Base-by-base conservation (phyloP, 2,797 vertebrate genomes). In the Apogon hyalosoma region DNA sequence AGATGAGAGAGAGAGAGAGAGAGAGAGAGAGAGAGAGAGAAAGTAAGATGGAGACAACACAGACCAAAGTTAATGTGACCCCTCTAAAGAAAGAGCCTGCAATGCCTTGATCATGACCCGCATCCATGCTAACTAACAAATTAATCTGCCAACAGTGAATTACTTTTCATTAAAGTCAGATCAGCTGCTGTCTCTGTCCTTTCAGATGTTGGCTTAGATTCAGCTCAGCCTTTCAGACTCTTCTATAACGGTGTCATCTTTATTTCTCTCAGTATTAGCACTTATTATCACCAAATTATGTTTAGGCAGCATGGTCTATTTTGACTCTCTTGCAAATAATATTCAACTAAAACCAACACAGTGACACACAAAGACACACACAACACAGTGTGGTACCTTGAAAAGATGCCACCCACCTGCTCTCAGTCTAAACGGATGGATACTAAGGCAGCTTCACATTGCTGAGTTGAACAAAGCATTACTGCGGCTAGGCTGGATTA, bases 131-230 rank as follows among this genome's bases (percentile, higher is more conserved):
- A 64, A n/a, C 56, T 64, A 64, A 77, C 57, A 77, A 54, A 68
- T 69, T 16, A 78, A 77, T 82, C 63, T 77, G 46, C 74, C 79
- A 69, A 54, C 39, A 42, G 52, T 60, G 50, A 86, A 84, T 83
- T 82, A 75, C 50, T 77, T 80, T 73, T 83, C 46, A 90, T 87
- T 81, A 82, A 75, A 80, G 69, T 68, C 59, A 69, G 72, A 85
- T 89, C 75, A 88, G 68, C 68, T 86, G 83, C 75, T 63, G 54
- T 80, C 66, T 77, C 58, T 54, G 53, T 69, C 45, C 46, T 57
- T 57, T 73, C 62, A 64, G 45, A 58, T 56, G 28, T 4, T 72
- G 50, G 28, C 50, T 71, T 47, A 16, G 3, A 40, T 56, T 73
- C 33, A 40, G 6, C 9, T 65, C 33, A 9, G 33, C 33, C 43